Conservation (phyloP, 2,113 vertebrate genomes). For the Triplophysa siluroides region DNA sequence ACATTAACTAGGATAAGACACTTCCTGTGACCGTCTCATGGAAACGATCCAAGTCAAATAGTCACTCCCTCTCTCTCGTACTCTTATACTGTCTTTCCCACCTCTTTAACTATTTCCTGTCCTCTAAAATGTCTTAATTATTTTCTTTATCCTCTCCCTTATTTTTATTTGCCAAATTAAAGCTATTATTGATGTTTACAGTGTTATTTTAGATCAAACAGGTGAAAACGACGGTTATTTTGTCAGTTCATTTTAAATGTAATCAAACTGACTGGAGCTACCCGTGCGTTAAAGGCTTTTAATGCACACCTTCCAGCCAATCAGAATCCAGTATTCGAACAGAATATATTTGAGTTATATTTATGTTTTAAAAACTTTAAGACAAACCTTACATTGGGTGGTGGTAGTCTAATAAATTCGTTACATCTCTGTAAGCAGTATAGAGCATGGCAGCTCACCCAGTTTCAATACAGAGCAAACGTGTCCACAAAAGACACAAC, state of each 20-base stretch:
- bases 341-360: too few relatives aligned
- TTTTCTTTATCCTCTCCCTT: not conserved
- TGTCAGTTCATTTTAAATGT: too few relatives aligned
- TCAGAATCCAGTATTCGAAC: too few relatives aligned
- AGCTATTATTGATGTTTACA: too few relatives aligned
- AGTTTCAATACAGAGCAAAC: not conserved
- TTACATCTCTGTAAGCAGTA: not conserved
- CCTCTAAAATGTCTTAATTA: not conserved
- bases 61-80: not conserved
- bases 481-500: not conserved
- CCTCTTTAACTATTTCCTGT: not conserved
- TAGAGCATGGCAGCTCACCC: not conserved
- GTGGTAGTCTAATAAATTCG: too few relatives aligned
- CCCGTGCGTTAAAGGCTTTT: too few relatives aligned
- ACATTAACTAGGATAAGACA: conserved; percentile 23
- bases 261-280: too few relatives aligned
- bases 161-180: not conserved
- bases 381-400: too few relatives aligned
- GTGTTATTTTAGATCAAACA: too few relatives aligned
- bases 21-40: conserved; percentile 9
- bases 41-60: conserved; percentile 8
- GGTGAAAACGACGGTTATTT: too few relatives aligned
- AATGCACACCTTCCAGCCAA: too few relatives aligned
- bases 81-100: not conserved
- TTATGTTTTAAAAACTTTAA: too few relatives aligned